Conservation (phyloP, 2,113 vertebrate genomes). For the Elephas maximus region DNA sequence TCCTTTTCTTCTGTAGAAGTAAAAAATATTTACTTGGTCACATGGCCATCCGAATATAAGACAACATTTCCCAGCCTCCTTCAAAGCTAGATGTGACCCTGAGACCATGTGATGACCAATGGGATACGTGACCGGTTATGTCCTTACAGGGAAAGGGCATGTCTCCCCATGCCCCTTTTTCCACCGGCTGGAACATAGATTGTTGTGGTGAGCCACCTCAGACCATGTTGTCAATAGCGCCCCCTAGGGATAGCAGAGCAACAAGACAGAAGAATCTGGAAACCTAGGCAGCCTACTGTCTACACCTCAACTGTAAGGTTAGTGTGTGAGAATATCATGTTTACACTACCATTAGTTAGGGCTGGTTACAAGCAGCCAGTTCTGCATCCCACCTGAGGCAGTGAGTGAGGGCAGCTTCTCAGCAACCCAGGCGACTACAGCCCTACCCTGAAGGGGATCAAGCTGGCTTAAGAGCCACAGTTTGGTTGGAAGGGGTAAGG, state of each 20-base stretch:
- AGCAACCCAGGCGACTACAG: background rate
- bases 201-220: background rate
- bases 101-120: background rate
- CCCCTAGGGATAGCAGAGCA: background rate
- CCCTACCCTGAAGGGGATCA: too few relatives aligned
- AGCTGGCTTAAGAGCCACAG: background rate
- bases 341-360: background rate
- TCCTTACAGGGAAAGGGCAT: background rate
- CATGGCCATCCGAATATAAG: background rate
- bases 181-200: background rate
- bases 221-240: background rate
- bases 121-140: background rate
- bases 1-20: background rate
- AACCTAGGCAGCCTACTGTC: background rate
- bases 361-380: background rate
- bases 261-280: background rate
- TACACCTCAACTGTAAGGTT: background rate
- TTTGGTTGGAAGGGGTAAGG: background rate
- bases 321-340: background rate
- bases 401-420: background rate
- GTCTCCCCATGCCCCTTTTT: background rate
- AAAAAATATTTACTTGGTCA: background rate
- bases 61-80: constrained; percentile 3
- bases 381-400: background rate
- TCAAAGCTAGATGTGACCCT: background rate